Percentiles rank a stretch among this genome's conserved stretches.
phyloP scores from a whole-genome alignment of 1,140 invertebrate genomes.

The Hermetia illucens region DNA sequence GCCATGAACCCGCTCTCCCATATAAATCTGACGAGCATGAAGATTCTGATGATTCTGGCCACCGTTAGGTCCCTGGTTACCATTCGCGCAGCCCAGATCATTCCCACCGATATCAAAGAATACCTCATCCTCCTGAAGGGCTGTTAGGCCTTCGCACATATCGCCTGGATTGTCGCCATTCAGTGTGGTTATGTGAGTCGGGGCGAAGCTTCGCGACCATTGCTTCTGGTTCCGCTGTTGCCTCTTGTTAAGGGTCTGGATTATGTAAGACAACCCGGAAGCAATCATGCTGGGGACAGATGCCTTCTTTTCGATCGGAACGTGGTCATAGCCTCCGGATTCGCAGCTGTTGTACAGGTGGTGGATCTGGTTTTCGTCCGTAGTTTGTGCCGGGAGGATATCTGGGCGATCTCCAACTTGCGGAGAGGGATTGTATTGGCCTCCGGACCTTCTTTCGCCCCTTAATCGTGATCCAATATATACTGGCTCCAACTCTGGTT shows the following conservation, averaged over 20 bases:
- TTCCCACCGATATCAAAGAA: constrained; percentile 22
- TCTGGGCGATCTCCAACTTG: constrained; percentile 24
- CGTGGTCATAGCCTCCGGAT: constrained; percentile 14
- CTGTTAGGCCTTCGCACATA: constrained; percentile 14
- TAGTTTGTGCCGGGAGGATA: constrained; percentile 24
- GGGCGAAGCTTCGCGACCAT: constrained; percentile 40
- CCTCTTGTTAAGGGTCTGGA: constrained; percentile 37
- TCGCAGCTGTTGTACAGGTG: too few species aligned
- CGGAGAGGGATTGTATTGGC: not conserved
- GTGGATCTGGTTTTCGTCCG: constrained; percentile 10
- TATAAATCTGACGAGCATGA: constrained; percentile 8
- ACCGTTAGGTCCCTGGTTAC: not conserved
- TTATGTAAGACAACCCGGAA: constrained; percentile 35
- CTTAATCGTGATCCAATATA: not conserved
- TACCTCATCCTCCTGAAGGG: constrained; percentile 20
- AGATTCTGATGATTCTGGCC: constrained; percentile 1
- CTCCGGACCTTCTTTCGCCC: not conserved
- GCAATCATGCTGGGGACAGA: constrained; percentile 43
- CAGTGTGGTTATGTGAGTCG: constrained; percentile 19
- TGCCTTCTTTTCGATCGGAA: constrained; percentile 34
- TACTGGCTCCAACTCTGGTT: constrained; percentile 10
- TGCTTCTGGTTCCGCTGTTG: constrained; percentile 28
- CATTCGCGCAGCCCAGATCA: constrained; percentile 6
- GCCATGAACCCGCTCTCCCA: constrained; percentile 12
- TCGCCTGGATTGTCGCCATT: constrained; percentile 7